Conservation (phyloP, 2,888 invertebrate genomes). For the Drosophila formosana region DNA sequence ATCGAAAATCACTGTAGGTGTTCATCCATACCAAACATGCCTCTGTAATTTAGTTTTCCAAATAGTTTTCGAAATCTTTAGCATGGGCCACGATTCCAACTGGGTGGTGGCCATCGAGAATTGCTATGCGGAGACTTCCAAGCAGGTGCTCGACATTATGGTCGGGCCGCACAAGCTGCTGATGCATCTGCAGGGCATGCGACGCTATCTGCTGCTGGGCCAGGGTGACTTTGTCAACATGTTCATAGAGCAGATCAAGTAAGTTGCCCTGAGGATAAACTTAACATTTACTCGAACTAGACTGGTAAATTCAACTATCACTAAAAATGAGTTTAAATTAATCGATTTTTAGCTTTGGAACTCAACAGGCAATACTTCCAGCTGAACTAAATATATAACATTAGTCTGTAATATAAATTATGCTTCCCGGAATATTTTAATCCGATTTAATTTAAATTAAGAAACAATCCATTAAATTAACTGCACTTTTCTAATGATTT, state of each 20-base stretch:
- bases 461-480: too few species aligned
- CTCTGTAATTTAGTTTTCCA: background rate
- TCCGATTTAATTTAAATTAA: too few species aligned
- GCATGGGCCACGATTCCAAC: slow-evolving; percentile 90
- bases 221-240: slow-evolving; percentile 98
- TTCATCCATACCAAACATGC: background rate
- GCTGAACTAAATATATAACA: too few species aligned
- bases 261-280: slow-evolving; percentile 41
- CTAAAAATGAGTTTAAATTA: too few species aligned
- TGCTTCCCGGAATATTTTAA: too few species aligned
- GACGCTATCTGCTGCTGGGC: slow-evolving; percentile 96
- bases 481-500: background rate
- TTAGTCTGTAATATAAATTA: too few species aligned
- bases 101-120: slow-evolving; percentile 93
- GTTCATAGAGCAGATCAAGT: slow-evolving; percentile 96
- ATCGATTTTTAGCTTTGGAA: too few species aligned
- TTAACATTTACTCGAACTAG: too few species aligned
- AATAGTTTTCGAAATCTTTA: slow-evolving; percentile 83
- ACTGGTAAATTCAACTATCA: too few species aligned
- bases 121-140: slow-evolving; percentile 94
- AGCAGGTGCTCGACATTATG: slow-evolving; percentile 93
- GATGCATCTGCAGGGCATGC: slow-evolving; percentile 95
- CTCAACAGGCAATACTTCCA: too few species aligned
- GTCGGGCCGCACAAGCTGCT: slow-evolving; percentile 94
- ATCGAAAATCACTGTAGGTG: slow-evolving; percentile 86